These are phyloP conservation scores for Machimus rusticus DNA, from an alignment of 2,888 invertebrate species.

Conservation along the genomic window DNA sequence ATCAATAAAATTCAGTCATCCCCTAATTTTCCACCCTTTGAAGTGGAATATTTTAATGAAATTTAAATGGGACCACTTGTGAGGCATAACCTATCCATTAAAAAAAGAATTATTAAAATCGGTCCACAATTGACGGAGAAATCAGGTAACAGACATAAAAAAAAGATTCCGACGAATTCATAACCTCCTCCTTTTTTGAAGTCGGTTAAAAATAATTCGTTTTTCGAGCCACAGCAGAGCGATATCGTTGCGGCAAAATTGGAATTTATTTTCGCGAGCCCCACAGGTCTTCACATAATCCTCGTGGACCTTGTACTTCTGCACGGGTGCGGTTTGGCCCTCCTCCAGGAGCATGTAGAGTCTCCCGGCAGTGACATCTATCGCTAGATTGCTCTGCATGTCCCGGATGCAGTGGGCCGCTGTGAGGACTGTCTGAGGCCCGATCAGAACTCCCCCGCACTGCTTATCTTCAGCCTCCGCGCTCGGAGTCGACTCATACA, in stretches of 20 bases:
- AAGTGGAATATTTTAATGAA: no score
- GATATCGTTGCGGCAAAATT: background rate
- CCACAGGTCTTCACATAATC: background rate
- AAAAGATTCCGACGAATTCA: no score
- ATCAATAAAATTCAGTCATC: no score
- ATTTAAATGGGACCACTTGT: no score
- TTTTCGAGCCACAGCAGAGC: background rate
- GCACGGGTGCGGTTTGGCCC: background rate
- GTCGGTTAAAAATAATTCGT: background rate
- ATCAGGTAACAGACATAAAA: no score
- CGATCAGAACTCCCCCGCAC: background rate
- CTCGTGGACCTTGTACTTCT: background rate
- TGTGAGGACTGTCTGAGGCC: background rate
- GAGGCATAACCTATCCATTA: no score
- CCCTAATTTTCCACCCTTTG: no score
- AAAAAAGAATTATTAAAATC: no score
- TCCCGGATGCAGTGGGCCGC: background rate
- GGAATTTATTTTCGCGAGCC: background rate
- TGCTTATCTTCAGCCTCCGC: background rate
- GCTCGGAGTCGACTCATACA: background rate
- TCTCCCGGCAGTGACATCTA: background rate
- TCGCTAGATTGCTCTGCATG: background rate
- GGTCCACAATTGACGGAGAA: no score
- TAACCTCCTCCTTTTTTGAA: no score
- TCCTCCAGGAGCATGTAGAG: background rate